Conservation (phyloP, 2,888 invertebrate genomes). For the Cactoblastis cactorum region DNA sequence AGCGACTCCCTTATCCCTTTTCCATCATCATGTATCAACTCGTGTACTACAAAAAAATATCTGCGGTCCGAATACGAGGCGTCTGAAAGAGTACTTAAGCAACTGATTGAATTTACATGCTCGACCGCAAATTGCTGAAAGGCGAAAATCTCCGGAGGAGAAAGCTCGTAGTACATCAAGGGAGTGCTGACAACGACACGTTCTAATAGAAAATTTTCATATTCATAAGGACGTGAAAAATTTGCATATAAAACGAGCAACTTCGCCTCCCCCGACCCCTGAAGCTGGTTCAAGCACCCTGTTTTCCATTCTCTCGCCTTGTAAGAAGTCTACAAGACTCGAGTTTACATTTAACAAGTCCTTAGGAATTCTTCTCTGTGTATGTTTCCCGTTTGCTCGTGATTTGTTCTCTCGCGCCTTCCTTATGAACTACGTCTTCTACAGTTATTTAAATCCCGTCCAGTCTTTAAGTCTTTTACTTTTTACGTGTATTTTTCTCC, state of each 20-base stretch:
- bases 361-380: constrained; percentile 15
- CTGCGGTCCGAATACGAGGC: background rate
- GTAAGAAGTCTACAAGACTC: constrained; percentile 52
- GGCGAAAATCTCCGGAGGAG: constrained; percentile 47
- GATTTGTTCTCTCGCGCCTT: constrained; percentile 7
- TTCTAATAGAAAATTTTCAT: constrained; percentile 80
- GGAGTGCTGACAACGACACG: constrained; percentile 73
- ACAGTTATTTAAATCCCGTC: background rate
- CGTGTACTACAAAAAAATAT: background rate
- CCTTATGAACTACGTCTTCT: constrained; percentile 1
- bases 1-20: too few species aligned
- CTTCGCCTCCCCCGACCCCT: constrained; percentile 49
- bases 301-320: constrained; percentile 60
- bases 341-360: constrained; percentile 42
- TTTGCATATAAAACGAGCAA: constrained; percentile 79
- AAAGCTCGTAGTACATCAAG: constrained; percentile 56
- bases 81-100: constrained; percentile 18
- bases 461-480: background rate
- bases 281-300: constrained; percentile 54
- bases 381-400: constrained; percentile 11
- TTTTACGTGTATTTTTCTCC: background rate
- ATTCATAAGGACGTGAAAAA: constrained; percentile 76
- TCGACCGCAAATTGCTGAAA: constrained; percentile 47
- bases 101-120: constrained; percentile 45
- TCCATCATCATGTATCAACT: background rate